Evolutionary conservation across 2,888 invertebrate species (phyloP), one percentile per base, ranked within the genome.

Genomic region (Acleris sparsana): DNA sequence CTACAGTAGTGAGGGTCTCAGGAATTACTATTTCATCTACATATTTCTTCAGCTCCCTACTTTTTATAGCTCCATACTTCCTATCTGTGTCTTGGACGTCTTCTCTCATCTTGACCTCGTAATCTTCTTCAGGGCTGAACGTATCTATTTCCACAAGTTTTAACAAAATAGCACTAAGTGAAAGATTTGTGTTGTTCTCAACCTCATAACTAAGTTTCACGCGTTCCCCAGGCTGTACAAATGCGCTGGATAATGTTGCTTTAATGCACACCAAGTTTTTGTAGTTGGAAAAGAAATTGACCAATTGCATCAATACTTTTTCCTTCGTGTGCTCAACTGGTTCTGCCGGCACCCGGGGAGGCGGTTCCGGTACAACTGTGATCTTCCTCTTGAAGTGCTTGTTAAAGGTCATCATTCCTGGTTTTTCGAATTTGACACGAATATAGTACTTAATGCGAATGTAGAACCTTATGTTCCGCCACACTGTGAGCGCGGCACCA

Each of bases 381-480:
- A 66, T 55, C 22, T 56, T 61, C 61, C 56, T 66, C 56, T 66
- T 66, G 39, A 46, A 66, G 29, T 39, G 56, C 33, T 66, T 66
- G 33, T 66, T 57, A 6, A 61, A 60, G 5, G 44, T 20, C 33
- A 65, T 39, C 16, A 51, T 33, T n/a, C 61, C 61, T 11, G 56
- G 46, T 39, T 13, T 66, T 33, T 66, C 61, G 16, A 66, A 66
- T 57, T 66, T 61, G 5, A 66, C 57, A 1, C 46, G 56, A 13
- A 66, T 53, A 52, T 66, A 61, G 46, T 66, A 66, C n/a, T 61
- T 61, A 43, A 66, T 39, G 39, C 46, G 56, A 9, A 66, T 49
- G 46, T 66, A 61, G 46, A 61, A 66, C 13, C 56, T 61, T 44
- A 66, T 66, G 6, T 46, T 39, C 5, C 65, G 56, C 52, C 56